These are phyloP conservation scores for Patiria miniata DNA, from an alignment of 35 echinoderm and acorn worm species.

Conservation along the genomic window DNA sequence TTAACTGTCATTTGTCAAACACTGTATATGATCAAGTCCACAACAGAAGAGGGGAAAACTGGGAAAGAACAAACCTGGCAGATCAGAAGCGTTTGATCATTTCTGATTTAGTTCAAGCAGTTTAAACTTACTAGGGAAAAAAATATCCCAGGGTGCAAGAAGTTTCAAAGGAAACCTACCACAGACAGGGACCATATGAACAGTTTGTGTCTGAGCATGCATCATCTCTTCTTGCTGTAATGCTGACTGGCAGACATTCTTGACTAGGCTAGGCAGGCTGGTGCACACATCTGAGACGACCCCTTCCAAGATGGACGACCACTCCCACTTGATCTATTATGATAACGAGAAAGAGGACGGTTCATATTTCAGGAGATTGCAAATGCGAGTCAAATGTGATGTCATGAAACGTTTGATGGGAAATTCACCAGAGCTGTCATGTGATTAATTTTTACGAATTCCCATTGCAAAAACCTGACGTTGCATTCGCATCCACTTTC, in stretches of 20 bases:
- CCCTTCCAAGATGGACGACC: constrained; percentile 61
- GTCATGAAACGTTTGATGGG: no score
- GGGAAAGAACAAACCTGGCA: no score
- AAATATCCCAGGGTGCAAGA: not conserved
- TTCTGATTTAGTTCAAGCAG: no score
- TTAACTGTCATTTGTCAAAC: no score
- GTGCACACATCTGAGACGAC: constrained; percentile 49
- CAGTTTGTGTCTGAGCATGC: constrained; percentile 2
- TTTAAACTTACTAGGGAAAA: not conserved
- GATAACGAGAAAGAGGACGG: not conserved
- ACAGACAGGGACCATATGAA: constrained; percentile 40
- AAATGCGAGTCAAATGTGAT: not conserved
- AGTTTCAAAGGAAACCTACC: constrained; percentile 6
- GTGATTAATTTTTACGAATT: not conserved
- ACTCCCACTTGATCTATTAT: constrained; percentile 76
- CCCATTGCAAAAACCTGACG: no score
- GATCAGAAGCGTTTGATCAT: no score
- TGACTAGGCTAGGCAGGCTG: constrained; percentile 35
- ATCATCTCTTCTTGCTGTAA: constrained; percentile 33
- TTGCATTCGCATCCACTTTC: no score
- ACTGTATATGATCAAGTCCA: no score
- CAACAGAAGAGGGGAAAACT: no score
- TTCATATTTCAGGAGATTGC: not conserved
- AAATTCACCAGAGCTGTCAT: not conserved
- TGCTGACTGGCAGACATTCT: constrained; percentile 14